Base-by-base conservation (phyloP, 2,797 vertebrate genomes). In the Sebastes goodei region DNA sequence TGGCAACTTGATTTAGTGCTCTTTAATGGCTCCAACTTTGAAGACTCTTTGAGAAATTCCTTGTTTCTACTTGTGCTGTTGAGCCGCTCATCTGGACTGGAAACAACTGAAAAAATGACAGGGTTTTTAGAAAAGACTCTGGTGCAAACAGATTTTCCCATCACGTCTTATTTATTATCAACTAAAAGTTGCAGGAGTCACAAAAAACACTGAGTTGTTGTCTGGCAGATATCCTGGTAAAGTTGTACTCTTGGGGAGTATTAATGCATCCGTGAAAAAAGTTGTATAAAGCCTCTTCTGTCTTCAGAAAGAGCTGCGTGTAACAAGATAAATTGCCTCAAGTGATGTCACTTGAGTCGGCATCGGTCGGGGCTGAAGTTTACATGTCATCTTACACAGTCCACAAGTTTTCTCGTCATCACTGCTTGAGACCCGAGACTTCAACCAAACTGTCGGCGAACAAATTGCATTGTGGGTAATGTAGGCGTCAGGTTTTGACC, bases 21-120 rank as follows among this genome's bases (percentile, higher is more conserved):
- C 83, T 92, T 94, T 94, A 94, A 94, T 94, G 93, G 88, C 87
- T 91, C 80, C 66, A 86, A 89, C 90, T 91, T 90, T 90, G 88
- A 94, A 95, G 89, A 86, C 82, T 46, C 42, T 42, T 42, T 83
- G 64, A 86, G 84, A 89, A 87, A 92, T 93, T 86, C 88, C 87
- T 82, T 73, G 70, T 83, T 87, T 90, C 84, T 89, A 68, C 89
- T 90, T 85, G 88, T 74, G 67, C 84, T 52, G 78, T 82, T 68
- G 56, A 77, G 83, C 69, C 70, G 49, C 80, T 83, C 65, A 38
- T 77, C 69, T 84, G 32, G 57, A 70, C 75, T 32, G 33, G 87
- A 88, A 80, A 52, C 59, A 79, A 82, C 89, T 82, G 85, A 84
- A 88, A 85, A 23, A 56, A 69, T 84, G 82, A 87, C 84, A 7